Evolutionary conservation across 2,797 vertebrate species (phyloP).

Genomic region (Sphenopsis melanotis): DNA sequence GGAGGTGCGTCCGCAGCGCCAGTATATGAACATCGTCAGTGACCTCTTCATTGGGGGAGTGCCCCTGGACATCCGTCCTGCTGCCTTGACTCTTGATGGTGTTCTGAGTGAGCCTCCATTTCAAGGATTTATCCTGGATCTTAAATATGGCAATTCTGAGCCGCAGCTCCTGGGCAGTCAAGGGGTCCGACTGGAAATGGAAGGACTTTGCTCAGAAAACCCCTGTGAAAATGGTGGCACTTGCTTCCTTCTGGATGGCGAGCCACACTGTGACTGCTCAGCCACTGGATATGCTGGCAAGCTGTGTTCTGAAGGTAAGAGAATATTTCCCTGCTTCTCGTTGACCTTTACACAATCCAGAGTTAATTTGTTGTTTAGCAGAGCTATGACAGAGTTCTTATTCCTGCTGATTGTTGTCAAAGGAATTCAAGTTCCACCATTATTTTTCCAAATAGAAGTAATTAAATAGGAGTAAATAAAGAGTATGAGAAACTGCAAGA

Average conservation of each 20-base stretch:
- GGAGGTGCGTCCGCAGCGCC: constrained; percentile 87
- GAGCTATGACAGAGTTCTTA: not conserved
- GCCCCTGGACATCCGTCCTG: constrained; percentile 86
- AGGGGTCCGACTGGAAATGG: constrained; percentile 86
- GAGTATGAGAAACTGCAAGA: not conserved
- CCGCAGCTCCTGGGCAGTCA: constrained; percentile 88
- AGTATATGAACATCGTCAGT: constrained; percentile 94
- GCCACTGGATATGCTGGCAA: constrained; percentile 91
- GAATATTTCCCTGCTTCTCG: not conserved
- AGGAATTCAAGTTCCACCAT: not conserved
- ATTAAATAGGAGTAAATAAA: not conserved
- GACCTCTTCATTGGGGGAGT: constrained; percentile 94
- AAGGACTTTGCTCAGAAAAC: constrained; percentile 90
- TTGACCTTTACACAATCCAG: not conserved
- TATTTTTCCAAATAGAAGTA: not conserved
- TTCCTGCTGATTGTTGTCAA: not conserved
- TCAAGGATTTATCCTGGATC: constrained; percentile 91
- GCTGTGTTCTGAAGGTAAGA: constrained; percentile 96
- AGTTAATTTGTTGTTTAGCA: not conserved
- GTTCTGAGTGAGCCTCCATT: constrained; percentile 84
- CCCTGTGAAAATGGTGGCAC: constrained; percentile 94
- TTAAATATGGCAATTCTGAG: constrained; percentile 90
- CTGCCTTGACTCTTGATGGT: constrained; percentile 86
- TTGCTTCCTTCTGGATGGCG: constrained; percentile 90
- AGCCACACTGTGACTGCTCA: constrained; percentile 93